A percentile compares a stretch with the other conserved stretches of the same genome.
phyloP scores from a whole-genome alignment of 2,797 vertebrate genomes.

The Alca torda region DNA sequence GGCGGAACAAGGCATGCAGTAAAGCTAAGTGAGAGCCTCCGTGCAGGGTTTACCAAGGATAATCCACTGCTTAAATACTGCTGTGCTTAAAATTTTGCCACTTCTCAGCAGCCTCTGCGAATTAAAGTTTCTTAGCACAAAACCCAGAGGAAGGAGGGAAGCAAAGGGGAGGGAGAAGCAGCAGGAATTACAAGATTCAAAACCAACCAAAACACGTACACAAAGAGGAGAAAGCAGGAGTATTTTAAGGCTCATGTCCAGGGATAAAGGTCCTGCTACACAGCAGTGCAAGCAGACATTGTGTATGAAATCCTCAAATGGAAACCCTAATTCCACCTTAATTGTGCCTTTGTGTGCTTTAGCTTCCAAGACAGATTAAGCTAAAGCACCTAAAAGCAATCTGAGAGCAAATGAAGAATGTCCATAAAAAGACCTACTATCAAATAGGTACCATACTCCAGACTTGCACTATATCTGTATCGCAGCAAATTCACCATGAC shows the following conservation, averaged over 20 bases:
- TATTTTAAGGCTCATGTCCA: neutral
- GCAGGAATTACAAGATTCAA: neutral
- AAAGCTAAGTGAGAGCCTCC: neutral
- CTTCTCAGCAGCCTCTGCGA: neutral
- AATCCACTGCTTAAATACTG: neutral
- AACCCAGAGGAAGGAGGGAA: neutral
- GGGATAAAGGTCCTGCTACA: neutral
- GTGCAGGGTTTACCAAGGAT: neutral
- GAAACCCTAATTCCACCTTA: neutral
- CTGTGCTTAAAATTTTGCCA: neutral
- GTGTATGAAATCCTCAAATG: neutral
- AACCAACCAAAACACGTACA: rapidly evolving
- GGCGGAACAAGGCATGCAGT: neutral
- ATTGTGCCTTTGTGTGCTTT: neutral
- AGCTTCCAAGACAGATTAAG: neutral
- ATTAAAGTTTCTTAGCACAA: neutral
- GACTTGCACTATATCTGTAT: neutral
- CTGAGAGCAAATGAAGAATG: neutral
- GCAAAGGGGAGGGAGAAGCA: neutral
- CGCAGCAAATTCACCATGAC: neutral
- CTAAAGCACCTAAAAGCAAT: neutral
- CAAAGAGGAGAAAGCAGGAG: neutral
- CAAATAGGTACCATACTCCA: neutral
- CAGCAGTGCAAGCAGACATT: neutral
- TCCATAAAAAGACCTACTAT: neutral